Conservation (phyloP, 2,113 vertebrate genomes). For the Micronycteris hirsuta region DNA sequence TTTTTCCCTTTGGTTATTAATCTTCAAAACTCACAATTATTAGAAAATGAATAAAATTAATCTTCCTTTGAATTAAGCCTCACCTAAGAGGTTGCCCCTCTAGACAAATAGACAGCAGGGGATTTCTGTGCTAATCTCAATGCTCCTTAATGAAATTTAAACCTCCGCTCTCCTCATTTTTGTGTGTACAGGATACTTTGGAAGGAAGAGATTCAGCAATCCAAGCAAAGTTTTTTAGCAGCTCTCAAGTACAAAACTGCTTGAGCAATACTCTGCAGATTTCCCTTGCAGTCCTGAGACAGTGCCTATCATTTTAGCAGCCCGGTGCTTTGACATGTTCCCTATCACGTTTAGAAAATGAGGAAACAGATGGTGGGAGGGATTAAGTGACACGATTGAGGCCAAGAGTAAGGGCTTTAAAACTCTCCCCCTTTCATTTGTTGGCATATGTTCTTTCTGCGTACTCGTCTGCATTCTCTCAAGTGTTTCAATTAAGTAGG, state of each 20-base stretch:
- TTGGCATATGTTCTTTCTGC: slow-evolving; percentile 21
- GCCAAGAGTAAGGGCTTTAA: slow-evolving; percentile 1
- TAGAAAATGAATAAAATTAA: not conserved
- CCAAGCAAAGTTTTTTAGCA: not conserved
- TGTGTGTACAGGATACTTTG: not conserved
- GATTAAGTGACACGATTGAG: slow-evolving; percentile 23
- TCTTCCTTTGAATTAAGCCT: not conserved
- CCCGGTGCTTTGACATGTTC: slow-evolving; percentile 41
- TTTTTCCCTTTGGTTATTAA: not conserved
- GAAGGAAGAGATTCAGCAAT: not conserved
- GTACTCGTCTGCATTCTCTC: slow-evolving; percentile 17
- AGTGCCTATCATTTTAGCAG: not conserved
- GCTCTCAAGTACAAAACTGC: not conserved
- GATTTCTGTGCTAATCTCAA: not conserved
- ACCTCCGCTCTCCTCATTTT: slow-evolving; percentile 12
- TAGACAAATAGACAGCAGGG: not conserved
- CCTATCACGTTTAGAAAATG: slow-evolving; percentile 27
- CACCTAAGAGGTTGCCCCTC: not conserved
- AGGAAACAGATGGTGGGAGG: slow-evolving; percentile 38
- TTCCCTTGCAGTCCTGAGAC: not conserved
- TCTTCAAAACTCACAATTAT: not conserved
- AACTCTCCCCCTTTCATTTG: not conserved
- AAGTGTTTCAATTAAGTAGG: slow-evolving; percentile 14
- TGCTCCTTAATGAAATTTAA: not conserved
- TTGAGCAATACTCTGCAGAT: not conserved